phyloP scores from a whole-genome alignment of 2,797 vertebrate species.

The Platyrinchus mystaceus region DNA sequence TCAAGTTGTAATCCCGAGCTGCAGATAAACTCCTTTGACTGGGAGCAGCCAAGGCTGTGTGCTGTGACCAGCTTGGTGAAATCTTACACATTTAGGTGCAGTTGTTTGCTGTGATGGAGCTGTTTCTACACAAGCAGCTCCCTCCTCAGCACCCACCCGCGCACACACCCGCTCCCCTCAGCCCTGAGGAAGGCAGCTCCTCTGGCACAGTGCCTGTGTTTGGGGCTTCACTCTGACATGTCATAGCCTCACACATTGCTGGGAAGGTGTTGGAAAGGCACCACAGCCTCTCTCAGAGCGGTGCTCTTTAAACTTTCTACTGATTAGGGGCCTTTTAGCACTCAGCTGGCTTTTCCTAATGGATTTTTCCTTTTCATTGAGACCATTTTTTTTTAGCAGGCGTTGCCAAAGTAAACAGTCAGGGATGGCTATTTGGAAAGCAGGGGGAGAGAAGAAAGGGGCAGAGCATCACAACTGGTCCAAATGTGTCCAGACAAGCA shows the following conservation, averaged over 20 bases:
- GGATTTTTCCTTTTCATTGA: conserved; percentile 64
- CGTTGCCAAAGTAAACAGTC: conserved; percentile 57
- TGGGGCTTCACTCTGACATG: conserved; percentile 65
- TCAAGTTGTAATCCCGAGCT: not conserved
- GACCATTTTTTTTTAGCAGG: not conserved
- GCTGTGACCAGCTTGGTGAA: not conserved
- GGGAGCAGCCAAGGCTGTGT: not conserved
- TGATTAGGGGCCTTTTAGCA: conserved; percentile 72
- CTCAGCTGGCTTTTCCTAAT: conserved; percentile 67
- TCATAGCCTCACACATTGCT: conserved; percentile 58
- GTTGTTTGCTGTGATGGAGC: not conserved
- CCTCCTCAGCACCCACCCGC: not conserved
- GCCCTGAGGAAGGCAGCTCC: not conserved
- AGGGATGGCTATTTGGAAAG: conserved; percentile 42
- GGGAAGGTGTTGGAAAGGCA: conserved; percentile 65
- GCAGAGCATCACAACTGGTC: not conserved
- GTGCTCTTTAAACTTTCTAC: conserved; percentile 64
- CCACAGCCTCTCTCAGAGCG: conserved; percentile 23
- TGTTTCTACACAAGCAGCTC: not conserved
- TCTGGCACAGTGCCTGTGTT: conserved; percentile 40
- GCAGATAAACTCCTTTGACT: not conserved
- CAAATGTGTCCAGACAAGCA: conserved; percentile 34
- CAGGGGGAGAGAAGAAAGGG: conserved; percentile 22
- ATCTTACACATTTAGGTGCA: not conserved
- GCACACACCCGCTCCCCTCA: not conserved